These are phyloP conservation scores for Ondatra zibethicus DNA, from an alignment of 2,113 vertebrate species.

Conservation along the genomic window DNA sequence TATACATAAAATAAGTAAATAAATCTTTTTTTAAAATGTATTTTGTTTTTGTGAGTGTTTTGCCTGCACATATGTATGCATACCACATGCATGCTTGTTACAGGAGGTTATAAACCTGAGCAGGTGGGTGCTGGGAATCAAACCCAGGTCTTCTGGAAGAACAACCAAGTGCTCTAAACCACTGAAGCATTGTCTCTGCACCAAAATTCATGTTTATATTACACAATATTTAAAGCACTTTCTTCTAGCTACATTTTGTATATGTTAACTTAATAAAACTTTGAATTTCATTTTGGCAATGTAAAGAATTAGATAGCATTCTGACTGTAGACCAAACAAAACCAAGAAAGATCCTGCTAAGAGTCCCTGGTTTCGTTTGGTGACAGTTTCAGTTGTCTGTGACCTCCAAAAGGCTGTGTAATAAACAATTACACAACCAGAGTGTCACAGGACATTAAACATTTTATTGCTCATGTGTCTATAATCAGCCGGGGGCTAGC, in stretches of 20 bases:
- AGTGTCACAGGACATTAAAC: slow-evolving; percentile 14
- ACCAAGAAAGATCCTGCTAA: not conserved
- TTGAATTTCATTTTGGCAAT: slow-evolving; percentile 3
- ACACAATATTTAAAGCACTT: slow-evolving; percentile 52
- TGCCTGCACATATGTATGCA: too few species aligned
- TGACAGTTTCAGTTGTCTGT: not conserved
- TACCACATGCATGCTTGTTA: not conserved
- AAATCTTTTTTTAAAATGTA: not conserved
- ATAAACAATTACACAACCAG: slow-evolving; percentile 57
- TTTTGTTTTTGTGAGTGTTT: not conserved
- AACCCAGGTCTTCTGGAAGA: not conserved
- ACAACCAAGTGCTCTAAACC: not conserved
- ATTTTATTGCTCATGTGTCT: slow-evolving; percentile 33
- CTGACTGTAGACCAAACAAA: not conserved
- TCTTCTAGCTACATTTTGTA: slow-evolving; percentile 23
- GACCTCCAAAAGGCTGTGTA: not conserved
- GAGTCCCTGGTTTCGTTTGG: not conserved
- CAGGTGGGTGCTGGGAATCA: not conserved
- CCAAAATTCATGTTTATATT: not conserved
- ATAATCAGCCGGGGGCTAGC: slow-evolving; percentile 9
- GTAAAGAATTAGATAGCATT: not conserved
- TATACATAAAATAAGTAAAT: not conserved
- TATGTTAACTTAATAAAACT: slow-evolving; percentile 40
- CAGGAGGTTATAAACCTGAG: not conserved
- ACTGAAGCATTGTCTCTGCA: not conserved